Percentiles rank a stretch among this genome's conserved stretches.
These are phyloP conservation scores for Oryzias woworae DNA, from an alignment of 2,113 vertebrate genomes.

Conservation along the genomic window DNA sequence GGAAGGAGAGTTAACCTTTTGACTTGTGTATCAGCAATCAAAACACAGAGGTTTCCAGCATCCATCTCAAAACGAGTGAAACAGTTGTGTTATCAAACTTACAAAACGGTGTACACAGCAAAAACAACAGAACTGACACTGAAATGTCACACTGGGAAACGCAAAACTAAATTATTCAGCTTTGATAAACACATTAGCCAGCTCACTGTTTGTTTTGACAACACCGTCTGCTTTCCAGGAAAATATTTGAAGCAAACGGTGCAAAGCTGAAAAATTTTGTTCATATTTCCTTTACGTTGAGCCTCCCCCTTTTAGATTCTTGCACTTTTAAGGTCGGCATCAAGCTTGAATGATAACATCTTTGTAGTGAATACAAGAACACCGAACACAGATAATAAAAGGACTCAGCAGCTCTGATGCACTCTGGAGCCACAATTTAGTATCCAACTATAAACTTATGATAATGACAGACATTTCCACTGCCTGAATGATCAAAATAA, in stretches of 20 bases:
- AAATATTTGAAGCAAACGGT: constrained; percentile 26
- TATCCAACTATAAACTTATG: no score
- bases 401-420: no score
- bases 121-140: background rate
- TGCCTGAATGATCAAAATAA: no score
- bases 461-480: no score
- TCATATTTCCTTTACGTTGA: background rate
- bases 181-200: constrained; percentile 20
- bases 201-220: constrained; percentile 28
- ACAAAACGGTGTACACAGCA: constrained; percentile 7
- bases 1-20: constrained; percentile 35
- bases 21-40: constrained; percentile 28
- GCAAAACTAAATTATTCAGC: constrained; percentile 16
- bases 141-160: background rate
- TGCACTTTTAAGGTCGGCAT: no score
- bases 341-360: no score
- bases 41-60: constrained; percentile 25
- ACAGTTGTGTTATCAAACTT: background rate
- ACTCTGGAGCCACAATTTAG: no score
- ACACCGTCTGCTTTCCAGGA: constrained; percentile 16
- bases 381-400: no score
- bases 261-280: constrained; percentile 2
- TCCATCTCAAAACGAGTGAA: constrained; percentile 13
- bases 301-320: no score
- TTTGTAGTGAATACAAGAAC: no score